Conservation (phyloP, 2,113 vertebrate genomes). For the Otocyon megalotis region DNA sequence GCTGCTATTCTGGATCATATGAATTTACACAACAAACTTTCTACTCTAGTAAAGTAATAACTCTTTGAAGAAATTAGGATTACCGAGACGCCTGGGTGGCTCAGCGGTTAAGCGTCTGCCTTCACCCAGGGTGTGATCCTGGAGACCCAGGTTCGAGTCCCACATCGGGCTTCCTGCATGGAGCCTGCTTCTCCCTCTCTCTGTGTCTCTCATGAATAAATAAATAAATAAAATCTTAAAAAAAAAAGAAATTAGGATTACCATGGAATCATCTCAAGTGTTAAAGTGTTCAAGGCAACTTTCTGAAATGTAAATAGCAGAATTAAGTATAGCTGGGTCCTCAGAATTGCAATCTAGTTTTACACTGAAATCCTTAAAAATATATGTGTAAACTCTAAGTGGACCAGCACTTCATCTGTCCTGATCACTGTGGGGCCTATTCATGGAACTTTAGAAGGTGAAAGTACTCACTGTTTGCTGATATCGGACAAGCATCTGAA, state of each 20-base stretch:
- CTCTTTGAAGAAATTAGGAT: neutral
- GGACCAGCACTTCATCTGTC: neutral
- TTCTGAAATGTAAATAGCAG: slow-evolving; percentile 30
- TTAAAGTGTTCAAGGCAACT: neutral
- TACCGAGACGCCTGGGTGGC: neutral
- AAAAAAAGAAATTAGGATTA: neutral
- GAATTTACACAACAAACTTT: neutral
- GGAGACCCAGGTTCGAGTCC: no score
- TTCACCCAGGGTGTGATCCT: no score
- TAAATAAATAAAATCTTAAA: no score
- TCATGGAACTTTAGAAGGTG: neutral
- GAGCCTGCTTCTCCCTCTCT: no score
- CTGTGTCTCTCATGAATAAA: no score
- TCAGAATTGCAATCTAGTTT: neutral
- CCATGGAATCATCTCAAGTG: neutral
- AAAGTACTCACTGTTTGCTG: neutral
- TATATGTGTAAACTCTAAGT: neutral
- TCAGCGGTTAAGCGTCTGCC: no score
- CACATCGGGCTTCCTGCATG: no score
- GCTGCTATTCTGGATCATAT: neutral
- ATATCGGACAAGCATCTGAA: neutral
- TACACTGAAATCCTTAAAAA: slow-evolving; percentile 40
- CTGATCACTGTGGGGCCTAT: neutral
- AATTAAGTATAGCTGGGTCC: neutral
- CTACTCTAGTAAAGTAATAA: neutral